Percentiles rank a stretch among this genome's conserved stretches.
Evolutionary conservation across 2,797 vertebrate genomes (phyloP).

Genomic region (Adelosebastes latens): DNA sequence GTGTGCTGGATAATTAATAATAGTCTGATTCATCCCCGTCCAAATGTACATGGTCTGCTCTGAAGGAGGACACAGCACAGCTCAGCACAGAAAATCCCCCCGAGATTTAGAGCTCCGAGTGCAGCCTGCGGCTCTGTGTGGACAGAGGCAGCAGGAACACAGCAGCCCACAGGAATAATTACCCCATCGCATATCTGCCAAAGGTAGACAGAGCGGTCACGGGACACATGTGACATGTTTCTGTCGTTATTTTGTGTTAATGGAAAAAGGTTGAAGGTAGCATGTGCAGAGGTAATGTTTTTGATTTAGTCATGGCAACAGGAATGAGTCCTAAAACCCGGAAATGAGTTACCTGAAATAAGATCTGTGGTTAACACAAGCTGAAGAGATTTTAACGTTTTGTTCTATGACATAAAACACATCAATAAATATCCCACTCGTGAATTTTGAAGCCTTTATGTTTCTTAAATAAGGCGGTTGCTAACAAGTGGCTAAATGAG

Average conservation of each 20-base stretch:
- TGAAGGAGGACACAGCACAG: slow-evolving; percentile 55
- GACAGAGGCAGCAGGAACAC: slow-evolving; percentile 20
- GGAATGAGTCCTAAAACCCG: no score
- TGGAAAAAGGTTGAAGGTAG: neutral
- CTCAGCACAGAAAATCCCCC: slow-evolving; percentile 57
- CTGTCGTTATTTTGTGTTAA: slow-evolving; percentile 17
- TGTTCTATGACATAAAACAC: no score
- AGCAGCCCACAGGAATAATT: slow-evolving; percentile 34
- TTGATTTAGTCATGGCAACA: neutral
- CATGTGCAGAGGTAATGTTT: neutral
- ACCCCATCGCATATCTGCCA: slow-evolving; percentile 24
- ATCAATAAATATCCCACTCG: fast-evolving
- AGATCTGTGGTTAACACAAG: no score
- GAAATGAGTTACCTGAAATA: no score
- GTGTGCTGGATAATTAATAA: slow-evolving; percentile 80
- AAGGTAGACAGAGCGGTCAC: neutral
- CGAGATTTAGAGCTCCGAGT: slow-evolving; percentile 60
- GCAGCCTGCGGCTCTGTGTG: slow-evolving; percentile 20
- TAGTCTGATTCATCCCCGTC: slow-evolving; percentile 78
- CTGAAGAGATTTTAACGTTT: no score
- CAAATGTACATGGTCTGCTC: slow-evolving; percentile 66
- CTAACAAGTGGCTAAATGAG: no score
- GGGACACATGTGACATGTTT: slow-evolving; percentile 14
- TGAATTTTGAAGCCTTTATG: no score
- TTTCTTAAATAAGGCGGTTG: fast-evolving